phyloP scores from a whole-genome alignment of 1,140 invertebrate species.

The Venturia canescens region DNA sequence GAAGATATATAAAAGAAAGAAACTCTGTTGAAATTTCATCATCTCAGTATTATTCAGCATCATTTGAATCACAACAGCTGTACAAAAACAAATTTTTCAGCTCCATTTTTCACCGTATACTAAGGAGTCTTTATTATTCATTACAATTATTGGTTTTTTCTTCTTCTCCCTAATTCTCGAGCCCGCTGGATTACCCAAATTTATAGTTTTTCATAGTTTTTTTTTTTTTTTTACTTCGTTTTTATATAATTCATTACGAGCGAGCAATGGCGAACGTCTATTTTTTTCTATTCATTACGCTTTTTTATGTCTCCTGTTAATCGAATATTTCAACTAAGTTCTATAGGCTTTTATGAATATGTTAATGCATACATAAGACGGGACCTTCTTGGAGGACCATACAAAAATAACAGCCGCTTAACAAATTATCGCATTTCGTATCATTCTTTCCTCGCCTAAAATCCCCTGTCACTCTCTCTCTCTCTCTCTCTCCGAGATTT shows the following conservation, averaged over 20 bases:
- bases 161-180: conserved; percentile 38
- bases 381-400: conserved; percentile 64
- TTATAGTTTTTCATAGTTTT: too few species aligned
- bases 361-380: conserved; percentile 50
- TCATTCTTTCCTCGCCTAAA: conserved; percentile 44
- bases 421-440: conserved; percentile 60
- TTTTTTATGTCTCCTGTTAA: conserved; percentile 23
- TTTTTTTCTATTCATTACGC: conserved; percentile 55
- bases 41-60: conserved; percentile 63
- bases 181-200: too few species aligned
- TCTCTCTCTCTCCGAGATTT: background rate
- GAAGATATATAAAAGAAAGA: conserved; percentile 37
- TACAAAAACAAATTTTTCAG: conserved; percentile 67
- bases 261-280: too few species aligned
- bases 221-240: too few species aligned
- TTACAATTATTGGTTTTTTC: conserved; percentile 47
- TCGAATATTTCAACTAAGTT: conserved; percentile 52
- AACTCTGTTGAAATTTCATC: conserved; percentile 59
- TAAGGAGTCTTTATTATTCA: too few species aligned
- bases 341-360: conserved; percentile 57
- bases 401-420: conserved; percentile 73
- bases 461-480: conserved; percentile 22
- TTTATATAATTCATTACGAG: too few species aligned
- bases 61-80: conserved; percentile 69
- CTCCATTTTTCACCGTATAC: background rate